Evolutionary conservation across 1,140 invertebrate species (phyloP).

Genomic region (Aphaenogaster floridana): DNA sequence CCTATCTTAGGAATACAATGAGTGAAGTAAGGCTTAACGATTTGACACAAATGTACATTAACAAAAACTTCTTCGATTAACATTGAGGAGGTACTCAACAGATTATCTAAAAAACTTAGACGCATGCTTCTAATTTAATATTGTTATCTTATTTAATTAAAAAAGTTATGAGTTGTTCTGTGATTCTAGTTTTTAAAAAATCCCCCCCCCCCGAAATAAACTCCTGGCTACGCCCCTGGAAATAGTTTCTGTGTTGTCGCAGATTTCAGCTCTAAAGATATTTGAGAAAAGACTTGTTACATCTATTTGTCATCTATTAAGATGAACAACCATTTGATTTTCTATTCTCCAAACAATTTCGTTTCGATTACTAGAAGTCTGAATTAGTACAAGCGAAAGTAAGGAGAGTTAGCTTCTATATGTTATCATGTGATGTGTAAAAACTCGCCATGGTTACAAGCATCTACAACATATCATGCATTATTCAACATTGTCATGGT

Average conservation of each 20-base stretch:
- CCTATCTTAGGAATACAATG: too few species aligned
- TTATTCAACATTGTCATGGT: slow-evolving; percentile 34
- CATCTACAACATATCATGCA: slow-evolving; percentile 26
- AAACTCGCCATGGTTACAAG: slow-evolving; percentile 2
- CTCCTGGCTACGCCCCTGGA: not conserved
- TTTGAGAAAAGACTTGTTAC: not conserved
- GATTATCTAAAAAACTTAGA: too few species aligned
- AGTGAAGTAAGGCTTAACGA: too few species aligned
- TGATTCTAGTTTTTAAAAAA: too few species aligned
- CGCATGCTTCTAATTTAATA: too few species aligned
- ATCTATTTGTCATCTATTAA: not conserved
- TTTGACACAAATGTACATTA: too few species aligned
- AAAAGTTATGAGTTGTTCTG: too few species aligned
- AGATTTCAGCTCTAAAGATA: not conserved
- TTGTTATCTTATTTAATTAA: too few species aligned
- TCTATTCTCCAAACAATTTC: slow-evolving; percentile 8
- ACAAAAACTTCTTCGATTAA: too few species aligned
- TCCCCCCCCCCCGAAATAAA: too few species aligned
- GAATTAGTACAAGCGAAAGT: slow-evolving; percentile 2
- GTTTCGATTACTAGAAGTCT: not conserved
- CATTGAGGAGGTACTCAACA: too few species aligned
- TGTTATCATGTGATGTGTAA: not conserved
- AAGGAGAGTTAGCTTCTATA: not conserved
- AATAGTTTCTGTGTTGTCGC: not conserved
- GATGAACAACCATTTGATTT: not conserved